phyloP scores from a whole-genome alignment of 1,140 invertebrate species.

The Zaprionus ghesquierei region DNA sequence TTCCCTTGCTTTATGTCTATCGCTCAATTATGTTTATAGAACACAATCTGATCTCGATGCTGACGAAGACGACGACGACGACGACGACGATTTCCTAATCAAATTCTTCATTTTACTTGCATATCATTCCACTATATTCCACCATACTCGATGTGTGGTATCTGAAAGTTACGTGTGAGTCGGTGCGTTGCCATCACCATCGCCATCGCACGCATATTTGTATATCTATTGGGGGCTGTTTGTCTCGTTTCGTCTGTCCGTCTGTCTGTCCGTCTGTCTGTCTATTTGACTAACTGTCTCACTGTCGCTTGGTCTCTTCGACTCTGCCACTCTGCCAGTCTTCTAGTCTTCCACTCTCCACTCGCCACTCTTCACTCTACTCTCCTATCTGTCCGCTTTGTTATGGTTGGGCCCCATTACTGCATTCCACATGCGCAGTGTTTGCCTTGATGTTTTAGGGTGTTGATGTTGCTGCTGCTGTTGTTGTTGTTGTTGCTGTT shows the following conservation, averaged over 20 bases:
- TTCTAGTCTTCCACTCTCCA: background rate
- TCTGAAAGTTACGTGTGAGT: conserved; percentile 56
- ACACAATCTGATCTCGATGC: conserved; percentile 25
- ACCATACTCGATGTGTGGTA: conserved; percentile 20
- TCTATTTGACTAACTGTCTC: conserved; percentile 62
- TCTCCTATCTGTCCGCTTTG: conserved; percentile 44
- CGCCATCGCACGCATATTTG: conserved; percentile 54
- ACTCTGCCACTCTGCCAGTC: conserved; percentile 1
- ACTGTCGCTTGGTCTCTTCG: conserved; percentile 18
- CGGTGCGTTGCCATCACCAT: conserved; percentile 35
- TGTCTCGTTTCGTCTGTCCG: conserved; percentile 34
- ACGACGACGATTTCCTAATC: conserved; percentile 31
- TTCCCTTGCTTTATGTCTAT: conserved; percentile 37
- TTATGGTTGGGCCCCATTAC: conserved; percentile 74
- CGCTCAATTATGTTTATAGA: conserved; percentile 17
- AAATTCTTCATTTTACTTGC: conserved; percentile 36
- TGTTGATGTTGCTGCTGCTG: conserved; percentile 64
- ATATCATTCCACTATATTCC: conserved; percentile 21
- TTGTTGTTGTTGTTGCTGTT: conserved; percentile 42
- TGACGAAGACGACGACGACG: background rate
- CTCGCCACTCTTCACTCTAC: background rate
- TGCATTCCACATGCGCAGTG: conserved; percentile 77
- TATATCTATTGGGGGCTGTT: conserved; percentile 65
- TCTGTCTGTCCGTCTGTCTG: conserved; percentile 20
- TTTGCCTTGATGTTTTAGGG: conserved; percentile 79